These are phyloP conservation scores for Alloplasta piceator DNA, from an alignment of 2,888 invertebrate species.

Conservation along the genomic window DNA sequence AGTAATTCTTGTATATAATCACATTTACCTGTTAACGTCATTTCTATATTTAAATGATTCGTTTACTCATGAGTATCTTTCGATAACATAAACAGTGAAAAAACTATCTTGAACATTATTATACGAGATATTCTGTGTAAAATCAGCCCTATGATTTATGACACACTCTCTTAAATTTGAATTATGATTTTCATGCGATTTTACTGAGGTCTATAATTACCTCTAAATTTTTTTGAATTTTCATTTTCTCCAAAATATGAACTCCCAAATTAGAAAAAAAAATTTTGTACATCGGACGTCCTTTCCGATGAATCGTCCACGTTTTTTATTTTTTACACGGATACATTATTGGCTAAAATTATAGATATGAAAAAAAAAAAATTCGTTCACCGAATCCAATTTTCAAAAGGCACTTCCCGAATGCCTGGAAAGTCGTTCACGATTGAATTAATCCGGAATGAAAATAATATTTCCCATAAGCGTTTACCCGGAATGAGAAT, in stretches of 20 bases:
- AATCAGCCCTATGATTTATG: background rate
- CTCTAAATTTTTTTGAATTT: too few relatives aligned
- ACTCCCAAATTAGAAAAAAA: background rate
- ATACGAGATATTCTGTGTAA: background rate
- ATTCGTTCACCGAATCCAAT: background rate
- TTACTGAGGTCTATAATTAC: too few relatives aligned
- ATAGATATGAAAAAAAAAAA: background rate
- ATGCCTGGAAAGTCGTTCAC: background rate
- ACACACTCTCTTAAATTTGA: too few relatives aligned
- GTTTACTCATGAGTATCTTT: conserved; percentile 35
- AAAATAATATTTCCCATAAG: conserved; percentile 18
- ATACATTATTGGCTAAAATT: conserved; percentile 20
- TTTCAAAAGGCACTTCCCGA: background rate
- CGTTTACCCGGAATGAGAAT: conserved; percentile 14
- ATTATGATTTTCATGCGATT: too few relatives aligned
- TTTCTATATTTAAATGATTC: conserved; percentile 56
- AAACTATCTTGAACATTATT: background rate
- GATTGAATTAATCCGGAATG: conserved; percentile 19
- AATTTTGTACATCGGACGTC: too few relatives aligned
- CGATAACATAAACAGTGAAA: background rate
- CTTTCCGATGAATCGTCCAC: too few relatives aligned
- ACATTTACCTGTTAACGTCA: conserved; percentile 57
- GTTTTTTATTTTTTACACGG: background rate
- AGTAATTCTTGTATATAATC: conserved; percentile 52
- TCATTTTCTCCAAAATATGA: too few relatives aligned